Conservation (phyloP, 2,797 vertebrate genomes). For the Halcyon chelicuti region DNA sequence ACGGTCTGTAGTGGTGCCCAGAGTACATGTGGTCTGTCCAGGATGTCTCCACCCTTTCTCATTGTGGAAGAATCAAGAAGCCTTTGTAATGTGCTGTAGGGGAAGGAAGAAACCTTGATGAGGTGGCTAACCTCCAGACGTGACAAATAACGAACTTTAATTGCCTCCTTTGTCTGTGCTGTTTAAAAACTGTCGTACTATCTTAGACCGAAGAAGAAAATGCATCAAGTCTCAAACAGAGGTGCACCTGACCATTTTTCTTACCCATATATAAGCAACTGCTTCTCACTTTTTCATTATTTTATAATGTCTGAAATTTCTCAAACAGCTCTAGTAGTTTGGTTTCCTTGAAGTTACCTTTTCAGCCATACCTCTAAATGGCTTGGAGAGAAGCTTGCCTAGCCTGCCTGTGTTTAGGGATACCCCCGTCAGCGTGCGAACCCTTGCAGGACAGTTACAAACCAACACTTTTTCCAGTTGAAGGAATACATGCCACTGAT, state of each 20-base stretch:
- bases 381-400: not conserved
- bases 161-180: not conserved
- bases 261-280: not conserved
- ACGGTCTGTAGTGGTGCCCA: not conserved
- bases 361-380: not conserved
- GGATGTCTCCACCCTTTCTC: rapidly evolving
- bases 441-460: not conserved
- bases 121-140: not conserved
- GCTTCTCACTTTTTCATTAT: not conserved
- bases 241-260: not conserved
- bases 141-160: not conserved
- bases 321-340: not conserved
- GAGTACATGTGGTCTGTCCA: not conserved
- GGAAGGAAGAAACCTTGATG: not conserved
- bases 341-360: not conserved
- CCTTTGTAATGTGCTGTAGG: not conserved
- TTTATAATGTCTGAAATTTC: not conserved
- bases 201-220: not conserved
- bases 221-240: not conserved
- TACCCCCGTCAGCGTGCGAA: not conserved
- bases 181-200: not conserved
- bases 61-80: not conserved
- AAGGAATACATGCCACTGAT: not conserved
- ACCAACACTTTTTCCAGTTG: not conserved
- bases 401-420: not conserved